phyloP scores from a whole-genome alignment of 2,113 vertebrate species.

The Orientallactaga bullata region DNA sequence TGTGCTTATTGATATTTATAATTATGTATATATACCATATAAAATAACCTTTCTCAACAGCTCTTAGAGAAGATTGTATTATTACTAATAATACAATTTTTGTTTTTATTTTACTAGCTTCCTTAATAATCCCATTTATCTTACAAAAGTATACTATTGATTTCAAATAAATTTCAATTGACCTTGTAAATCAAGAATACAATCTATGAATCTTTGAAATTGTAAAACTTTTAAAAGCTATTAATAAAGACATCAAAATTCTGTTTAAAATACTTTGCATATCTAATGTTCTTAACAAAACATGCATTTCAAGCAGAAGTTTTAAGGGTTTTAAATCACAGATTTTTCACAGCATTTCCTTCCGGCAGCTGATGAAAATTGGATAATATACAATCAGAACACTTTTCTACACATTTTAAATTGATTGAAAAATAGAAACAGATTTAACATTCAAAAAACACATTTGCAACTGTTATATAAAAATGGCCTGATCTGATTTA shows the following conservation, averaged over 20 bases:
- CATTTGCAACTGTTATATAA: slow-evolving; percentile 78
- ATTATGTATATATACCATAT: background rate
- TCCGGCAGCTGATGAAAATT: slow-evolving; percentile 85
- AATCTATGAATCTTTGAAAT: slow-evolving; percentile 74
- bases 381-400: slow-evolving; percentile 85
- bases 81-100: slow-evolving; percentile 44
- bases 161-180: slow-evolving; percentile 48
- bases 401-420: slow-evolving; percentile 84
- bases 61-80: background rate
- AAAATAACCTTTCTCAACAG: slow-evolving; percentile 29
- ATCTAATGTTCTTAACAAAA: slow-evolving; percentile 83
- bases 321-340: slow-evolving; percentile 84
- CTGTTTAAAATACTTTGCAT: slow-evolving; percentile 81
- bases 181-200: slow-evolving; percentile 74
- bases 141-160: slow-evolving; percentile 24
- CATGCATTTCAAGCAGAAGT: slow-evolving; percentile 84
- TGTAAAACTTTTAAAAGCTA: slow-evolving; percentile 76
- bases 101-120: background rate
- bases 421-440: slow-evolving; percentile 85
- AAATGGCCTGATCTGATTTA: slow-evolving; percentile 81
- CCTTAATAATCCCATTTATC: slow-evolving; percentile 14
- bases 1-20: slow-evolving; percentile 8
- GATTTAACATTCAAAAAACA: slow-evolving; percentile 82
- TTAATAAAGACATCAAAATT: slow-evolving; percentile 83
- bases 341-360: slow-evolving; percentile 83